Conservation (phyloP, 2,113 vertebrate genomes). For the Megaceryle maxima region DNA sequence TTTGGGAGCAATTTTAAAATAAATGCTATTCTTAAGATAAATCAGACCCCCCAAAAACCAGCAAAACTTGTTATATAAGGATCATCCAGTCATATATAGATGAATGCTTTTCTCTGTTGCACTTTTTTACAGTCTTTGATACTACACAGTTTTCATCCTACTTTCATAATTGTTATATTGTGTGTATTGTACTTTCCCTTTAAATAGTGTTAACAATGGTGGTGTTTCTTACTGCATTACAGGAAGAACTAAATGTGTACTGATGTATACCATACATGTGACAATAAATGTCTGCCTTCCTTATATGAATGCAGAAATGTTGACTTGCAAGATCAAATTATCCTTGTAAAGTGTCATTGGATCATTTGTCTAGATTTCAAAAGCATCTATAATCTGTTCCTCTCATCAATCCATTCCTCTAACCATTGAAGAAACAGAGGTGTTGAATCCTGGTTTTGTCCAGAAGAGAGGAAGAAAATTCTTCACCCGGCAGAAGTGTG, state of each 20-base stretch:
- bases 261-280: not conserved
- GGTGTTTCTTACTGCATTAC: not conserved
- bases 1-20: not conserved
- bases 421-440: not conserved
- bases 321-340: not conserved
- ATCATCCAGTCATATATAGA: not conserved
- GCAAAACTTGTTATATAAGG: not conserved
- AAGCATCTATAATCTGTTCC: not conserved
- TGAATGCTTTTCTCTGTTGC: not conserved
- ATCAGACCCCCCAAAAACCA: not conserved
- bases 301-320: not conserved
- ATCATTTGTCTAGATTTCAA: not conserved
- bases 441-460: not conserved
- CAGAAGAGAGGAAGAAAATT: not conserved
- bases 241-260: not conserved
- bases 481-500: not conserved
- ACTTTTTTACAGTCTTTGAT: not conserved
- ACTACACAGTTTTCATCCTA: not conserved
- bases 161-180: not conserved
- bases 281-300: not conserved
- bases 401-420: not conserved
- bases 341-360: not conserved
- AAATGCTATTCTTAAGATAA: not conserved
- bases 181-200: not conserved
- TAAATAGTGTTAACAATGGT: not conserved